Evolutionary conservation across 2,888 invertebrate species (phyloP).

Genomic region (Drosophila greeni): DNA sequence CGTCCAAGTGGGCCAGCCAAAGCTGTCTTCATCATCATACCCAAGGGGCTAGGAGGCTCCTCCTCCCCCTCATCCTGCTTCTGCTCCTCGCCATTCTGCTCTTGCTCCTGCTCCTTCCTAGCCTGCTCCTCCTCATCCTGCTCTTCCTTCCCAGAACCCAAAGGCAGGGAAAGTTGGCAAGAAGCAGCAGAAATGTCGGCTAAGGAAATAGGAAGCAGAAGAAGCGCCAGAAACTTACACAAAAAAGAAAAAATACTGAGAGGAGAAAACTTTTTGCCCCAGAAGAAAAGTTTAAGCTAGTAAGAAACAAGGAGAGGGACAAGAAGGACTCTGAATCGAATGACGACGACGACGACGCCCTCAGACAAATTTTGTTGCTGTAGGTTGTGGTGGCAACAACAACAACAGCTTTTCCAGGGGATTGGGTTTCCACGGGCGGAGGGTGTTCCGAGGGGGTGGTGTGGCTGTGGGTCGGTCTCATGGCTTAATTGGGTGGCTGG

Average conservation of each 20-base stretch:
- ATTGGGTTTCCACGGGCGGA: background rate
- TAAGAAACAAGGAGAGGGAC: background rate
- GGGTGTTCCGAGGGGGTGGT: background rate
- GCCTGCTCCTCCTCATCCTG: background rate
- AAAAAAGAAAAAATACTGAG: slow-evolving; percentile 8
- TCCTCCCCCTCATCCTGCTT: too few relatives aligned
- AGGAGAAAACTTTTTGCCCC: slow-evolving; percentile 18
- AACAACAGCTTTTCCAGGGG: slow-evolving; percentile 22
- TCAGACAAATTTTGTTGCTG: slow-evolving; percentile 76
- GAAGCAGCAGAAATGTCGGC: slow-evolving; percentile 26
- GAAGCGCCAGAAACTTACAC: slow-evolving; percentile 32
- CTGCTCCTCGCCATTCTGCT: too few relatives aligned
- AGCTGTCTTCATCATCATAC: background rate
- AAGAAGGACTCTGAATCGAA: slow-evolving; percentile 6
- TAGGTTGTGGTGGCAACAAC: slow-evolving; percentile 69
- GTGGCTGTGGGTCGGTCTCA: slow-evolving; percentile 49
- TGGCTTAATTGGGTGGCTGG: slow-evolving; percentile 73
- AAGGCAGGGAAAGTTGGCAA: slow-evolving; percentile 31
- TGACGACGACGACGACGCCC: slow-evolving; percentile 62
- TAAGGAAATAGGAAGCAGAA: slow-evolving; percentile 24
- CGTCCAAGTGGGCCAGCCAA: slow-evolving; percentile 20
- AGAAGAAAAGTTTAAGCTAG: slow-evolving; percentile 24
- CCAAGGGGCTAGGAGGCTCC: background rate
- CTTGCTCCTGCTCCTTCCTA: too few relatives aligned
- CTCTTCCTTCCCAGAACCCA: background rate